These are phyloP conservation scores for Palythoa grandiflora DNA, from an alignment of 92 coral and sea anemone species.

Conservation along the genomic window DNA sequence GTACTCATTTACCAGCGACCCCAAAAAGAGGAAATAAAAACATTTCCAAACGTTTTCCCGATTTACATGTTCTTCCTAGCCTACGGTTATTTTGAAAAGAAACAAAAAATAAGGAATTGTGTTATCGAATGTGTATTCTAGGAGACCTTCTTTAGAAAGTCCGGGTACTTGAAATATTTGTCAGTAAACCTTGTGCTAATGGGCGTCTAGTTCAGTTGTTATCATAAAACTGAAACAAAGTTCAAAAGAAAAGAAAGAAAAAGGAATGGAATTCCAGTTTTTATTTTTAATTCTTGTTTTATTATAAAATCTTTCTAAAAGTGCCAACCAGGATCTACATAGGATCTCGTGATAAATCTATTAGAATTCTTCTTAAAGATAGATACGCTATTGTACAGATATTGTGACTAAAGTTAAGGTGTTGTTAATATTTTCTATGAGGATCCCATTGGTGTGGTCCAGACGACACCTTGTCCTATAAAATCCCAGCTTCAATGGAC, in stretches of 20 bases:
- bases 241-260: not conserved
- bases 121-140: too few species aligned
- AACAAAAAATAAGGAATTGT: too few species aligned
- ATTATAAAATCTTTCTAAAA: too few species aligned
- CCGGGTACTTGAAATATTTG: not conserved
- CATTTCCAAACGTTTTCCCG: too few species aligned
- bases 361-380: not conserved
- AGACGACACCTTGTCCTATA: not conserved
- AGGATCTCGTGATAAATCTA: not conserved
- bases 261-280: not conserved
- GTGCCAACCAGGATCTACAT: not conserved
- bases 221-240: not conserved
- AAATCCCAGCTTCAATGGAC: not conserved
- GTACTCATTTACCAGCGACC: too few species aligned
- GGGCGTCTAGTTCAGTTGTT: not conserved
- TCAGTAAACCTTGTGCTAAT: not conserved
- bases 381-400: not conserved
- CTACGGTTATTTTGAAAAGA: too few species aligned
- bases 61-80: too few species aligned
- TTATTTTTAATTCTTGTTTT: not conserved
- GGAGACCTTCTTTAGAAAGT: not conserved
- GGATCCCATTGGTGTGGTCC: not conserved
- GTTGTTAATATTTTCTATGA: not conserved
- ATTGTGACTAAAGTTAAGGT: not conserved
- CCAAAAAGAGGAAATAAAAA: too few species aligned